Evolutionary conservation across 2,888 invertebrate species (phyloP).

Genomic region (Yponomeuta sedellus): DNA sequence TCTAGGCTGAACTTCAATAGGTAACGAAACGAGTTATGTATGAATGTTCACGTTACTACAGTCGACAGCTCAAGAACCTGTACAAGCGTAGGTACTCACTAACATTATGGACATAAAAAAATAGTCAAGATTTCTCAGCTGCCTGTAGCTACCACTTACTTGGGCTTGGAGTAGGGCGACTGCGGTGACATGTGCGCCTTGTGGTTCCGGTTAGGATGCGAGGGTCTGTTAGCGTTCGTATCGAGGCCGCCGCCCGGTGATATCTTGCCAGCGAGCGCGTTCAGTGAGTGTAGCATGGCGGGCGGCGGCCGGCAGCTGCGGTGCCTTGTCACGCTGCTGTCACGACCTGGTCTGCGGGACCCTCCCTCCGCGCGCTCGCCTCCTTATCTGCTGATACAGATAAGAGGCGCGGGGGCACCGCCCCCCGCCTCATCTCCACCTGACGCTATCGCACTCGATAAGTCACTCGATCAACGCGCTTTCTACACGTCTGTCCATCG

Average conservation of each 20-base stretch:
- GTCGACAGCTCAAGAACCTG: no score
- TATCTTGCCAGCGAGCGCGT: constrained; percentile 92
- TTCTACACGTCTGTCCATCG: constrained; percentile 48
- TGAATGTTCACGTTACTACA: no score
- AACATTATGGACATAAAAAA: no score
- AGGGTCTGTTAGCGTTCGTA: constrained; percentile 81
- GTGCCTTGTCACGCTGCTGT: constrained; percentile 69
- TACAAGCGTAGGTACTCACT: no score
- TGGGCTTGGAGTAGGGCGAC: constrained; percentile 70
- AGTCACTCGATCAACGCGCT: constrained; percentile 9
- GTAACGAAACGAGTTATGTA: no score
- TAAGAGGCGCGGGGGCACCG: constrained; percentile 72
- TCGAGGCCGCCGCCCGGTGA: constrained; percentile 86
- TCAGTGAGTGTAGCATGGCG: constrained; percentile 90
- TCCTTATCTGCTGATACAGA: constrained; percentile 71
- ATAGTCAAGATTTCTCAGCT: no score
- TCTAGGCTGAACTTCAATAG: no score
- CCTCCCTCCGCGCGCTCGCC: constrained; percentile 17
- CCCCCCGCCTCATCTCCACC: constrained; percentile 73
- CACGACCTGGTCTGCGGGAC: constrained; percentile 38
- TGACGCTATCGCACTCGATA: constrained; percentile 52
- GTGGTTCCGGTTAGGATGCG: constrained; percentile 71
- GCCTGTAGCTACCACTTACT: constrained; percentile 48
- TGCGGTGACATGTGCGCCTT: constrained; percentile 55
- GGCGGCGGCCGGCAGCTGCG: constrained; percentile 77